Evolutionary conservation across 1,140 invertebrate genomes (phyloP).

Genomic region (Platyura marginata): DNA sequence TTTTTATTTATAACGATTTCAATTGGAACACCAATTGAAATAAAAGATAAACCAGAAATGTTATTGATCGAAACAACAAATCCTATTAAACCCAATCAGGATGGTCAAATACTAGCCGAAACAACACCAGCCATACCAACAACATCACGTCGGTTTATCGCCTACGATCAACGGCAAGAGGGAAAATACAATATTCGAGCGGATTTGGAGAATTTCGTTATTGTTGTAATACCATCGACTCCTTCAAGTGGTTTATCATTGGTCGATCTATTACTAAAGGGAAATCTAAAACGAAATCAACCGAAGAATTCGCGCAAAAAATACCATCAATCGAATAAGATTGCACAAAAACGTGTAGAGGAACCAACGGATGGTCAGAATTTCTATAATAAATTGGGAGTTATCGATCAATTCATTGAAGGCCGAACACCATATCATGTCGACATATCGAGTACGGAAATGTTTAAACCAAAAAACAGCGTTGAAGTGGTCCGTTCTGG

Average conservation of each 20-base stretch:
- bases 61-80: background rate
- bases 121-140: background rate
- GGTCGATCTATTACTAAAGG: slow-evolving; percentile 19
- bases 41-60: too few species aligned
- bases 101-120: background rate
- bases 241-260: slow-evolving; percentile 18
- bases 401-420: slow-evolving; percentile 29
- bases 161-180: slow-evolving; percentile 38
- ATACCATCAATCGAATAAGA: background rate
- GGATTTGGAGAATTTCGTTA: slow-evolving; percentile 41
- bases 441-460: slow-evolving; percentile 10
- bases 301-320: slow-evolving; percentile 5
- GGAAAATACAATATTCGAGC: slow-evolving; percentile 41
- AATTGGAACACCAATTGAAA: background rate
- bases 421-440: slow-evolving; percentile 33
- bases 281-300: slow-evolving; percentile 5
- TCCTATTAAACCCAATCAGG: background rate
- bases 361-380: background rate
- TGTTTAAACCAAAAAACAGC: background rate
- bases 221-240: slow-evolving; percentile 35
- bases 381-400: background rate
- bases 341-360: background rate
- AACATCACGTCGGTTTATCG: slow-evolving; percentile 14
- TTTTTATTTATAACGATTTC: background rate
- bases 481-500: too few species aligned